Evolutionary conservation across 2,113 vertebrate genomes (phyloP), one percentile per base, ranked within the genome.

Genomic region (Vimba vimba): DNA sequence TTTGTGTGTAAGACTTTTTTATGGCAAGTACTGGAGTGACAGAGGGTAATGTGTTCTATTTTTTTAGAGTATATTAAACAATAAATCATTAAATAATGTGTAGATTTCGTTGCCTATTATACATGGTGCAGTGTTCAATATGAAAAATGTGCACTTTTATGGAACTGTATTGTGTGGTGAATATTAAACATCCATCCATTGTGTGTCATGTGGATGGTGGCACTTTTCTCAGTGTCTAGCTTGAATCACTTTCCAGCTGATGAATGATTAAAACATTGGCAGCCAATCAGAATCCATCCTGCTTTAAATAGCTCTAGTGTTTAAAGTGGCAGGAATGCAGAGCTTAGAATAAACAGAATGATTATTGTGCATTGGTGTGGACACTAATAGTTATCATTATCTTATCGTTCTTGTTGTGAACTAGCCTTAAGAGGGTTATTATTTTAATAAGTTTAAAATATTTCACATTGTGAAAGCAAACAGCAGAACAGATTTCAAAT

Each of bases 71-170:
- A 71, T 33, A 86, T 85, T 39, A 86, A 88, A 84, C 27, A 55
- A 62, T 81, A 36, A 64, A 85, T 88, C 87, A 77, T 88, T 82
- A 78, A 47, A 55, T 79, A 85, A 62, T 50, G 52, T 74, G 76
- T 77, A 74, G 83, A 60, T 50, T 27, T 23, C 30, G 33, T 82
- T 68, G n/a, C 62, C 76, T 81, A 79, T 81, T 71, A 71, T 71
- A 71, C 36, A 69, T 36, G 66, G 17, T 13, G 11, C 12, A 30
- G 25, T 21, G 25, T 27, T 36, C 2, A 3, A 23, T 43, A 6
- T 71, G 10, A 43, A 43, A 71, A 43, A 71, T 23, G 12, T 1
- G 68, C 33, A 39, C 9, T 71, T 69, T 39, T 23, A 71, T 71
- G 19, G 36, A n/a, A 23, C 33, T 12, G 2, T 71, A n/a, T 71